A percentile compares a stretch with the other conserved stretches of the same genome.
phyloP scores from a whole-genome alignment of 2,797 vertebrate species.

The Poecilia wingei region DNA sequence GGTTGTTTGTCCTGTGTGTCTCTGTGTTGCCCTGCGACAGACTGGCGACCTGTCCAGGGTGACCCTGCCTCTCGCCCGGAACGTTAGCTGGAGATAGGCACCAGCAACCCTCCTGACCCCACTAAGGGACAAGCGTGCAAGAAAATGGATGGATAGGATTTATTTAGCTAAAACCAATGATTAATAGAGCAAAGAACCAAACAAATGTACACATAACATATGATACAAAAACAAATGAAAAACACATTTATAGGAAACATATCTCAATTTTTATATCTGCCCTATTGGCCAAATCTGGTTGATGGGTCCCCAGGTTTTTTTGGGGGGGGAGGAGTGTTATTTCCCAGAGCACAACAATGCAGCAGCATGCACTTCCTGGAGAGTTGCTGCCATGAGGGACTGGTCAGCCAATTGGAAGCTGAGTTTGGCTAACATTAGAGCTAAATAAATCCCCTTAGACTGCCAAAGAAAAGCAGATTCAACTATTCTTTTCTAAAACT shows the following conservation, averaged over 20 bases:
- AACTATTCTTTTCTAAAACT: neutral
- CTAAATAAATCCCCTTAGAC: neutral
- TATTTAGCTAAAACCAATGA: neutral
- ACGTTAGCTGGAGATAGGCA: no score
- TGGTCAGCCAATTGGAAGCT: neutral
- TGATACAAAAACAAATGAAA: neutral
- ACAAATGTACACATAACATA: neutral
- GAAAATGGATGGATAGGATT: neutral
- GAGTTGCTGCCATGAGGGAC: neutral
- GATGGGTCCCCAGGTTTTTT: neutral
- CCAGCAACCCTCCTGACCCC: no score
- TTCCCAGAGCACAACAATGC: neutral
- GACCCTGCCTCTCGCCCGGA: no score
- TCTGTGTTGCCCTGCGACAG: no score
- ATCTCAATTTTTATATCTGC: neutral
- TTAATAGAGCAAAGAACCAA: neutral
- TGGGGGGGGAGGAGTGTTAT: no score
- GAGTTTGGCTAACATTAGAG: neutral
- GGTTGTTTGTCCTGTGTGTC: no score
- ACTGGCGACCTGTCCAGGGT: no score
- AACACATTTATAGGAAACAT: neutral
- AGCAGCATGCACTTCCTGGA: neutral
- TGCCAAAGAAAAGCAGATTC: neutral
- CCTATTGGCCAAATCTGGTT: neutral
- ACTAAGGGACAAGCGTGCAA: no score